Evolutionary conservation across 2,797 vertebrate genomes (phyloP), one percentile per base, ranked within the genome.

Genomic region (Acridotheres tristis): DNA sequence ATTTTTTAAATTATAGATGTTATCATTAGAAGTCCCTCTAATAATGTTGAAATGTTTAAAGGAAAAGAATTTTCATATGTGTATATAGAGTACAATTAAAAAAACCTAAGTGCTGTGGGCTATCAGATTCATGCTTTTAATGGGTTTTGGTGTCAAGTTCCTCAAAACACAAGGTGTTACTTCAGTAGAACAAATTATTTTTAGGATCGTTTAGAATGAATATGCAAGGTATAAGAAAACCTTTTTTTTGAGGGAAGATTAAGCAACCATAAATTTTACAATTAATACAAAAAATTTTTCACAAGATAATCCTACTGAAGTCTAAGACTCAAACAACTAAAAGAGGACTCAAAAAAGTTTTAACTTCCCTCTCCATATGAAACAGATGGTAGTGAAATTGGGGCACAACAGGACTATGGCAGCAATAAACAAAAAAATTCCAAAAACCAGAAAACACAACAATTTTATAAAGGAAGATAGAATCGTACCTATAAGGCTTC

Each of bases 1-100:
- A 1, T 34, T 59, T 85, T 48, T 11, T 19, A 76, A 59, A 15
- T 13, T 0, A n/a, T 8, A 23, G 15, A 38, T 27, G 5, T 8
- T 65, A 48, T 13, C 40, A 92, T 72, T 50, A 79, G 13, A 54
- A 78, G 11, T 34, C 9, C 4, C 9, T 36, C 10, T 9, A 67
- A 26, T 32, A 62, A 54, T 47, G 7, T 61, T n/a, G 21, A 69
- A 68, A 57, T 0, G 2, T 69, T 65, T 51, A n/a, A 47, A 15
- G 8, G 15, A 53, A 81, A 59, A 36, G 4, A 54, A 54, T 48
- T 53, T 67, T 54, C 10, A 15, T 11, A 11, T 13, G 1, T 36
- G 13, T 20, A 32, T 19, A 58, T 12, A 51, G 7, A 23, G 27
- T 57, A 38, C 16, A 32, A 22, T 11, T 2, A 0, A 8, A 59